Percentiles rank a stretch among this genome's conserved stretches.
These are phyloP conservation scores for Poicephalus gulielmi DNA, from an alignment of 2,113 vertebrate genomes.

Conservation along the genomic window DNA sequence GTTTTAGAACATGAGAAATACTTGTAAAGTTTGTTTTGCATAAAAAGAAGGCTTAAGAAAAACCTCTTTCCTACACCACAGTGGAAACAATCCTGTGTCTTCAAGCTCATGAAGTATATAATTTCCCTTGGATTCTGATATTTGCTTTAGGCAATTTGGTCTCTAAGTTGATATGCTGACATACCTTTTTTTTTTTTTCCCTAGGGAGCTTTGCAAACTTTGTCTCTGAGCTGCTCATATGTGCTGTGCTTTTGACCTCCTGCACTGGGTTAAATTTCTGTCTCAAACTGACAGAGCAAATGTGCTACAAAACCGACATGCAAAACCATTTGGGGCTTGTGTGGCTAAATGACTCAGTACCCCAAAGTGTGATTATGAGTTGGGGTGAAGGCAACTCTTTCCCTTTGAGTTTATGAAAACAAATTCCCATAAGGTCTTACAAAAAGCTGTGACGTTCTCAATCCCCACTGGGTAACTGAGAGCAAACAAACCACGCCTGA, in stretches of 20 bases:
- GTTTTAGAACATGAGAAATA: not conserved
- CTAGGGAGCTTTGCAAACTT: not conserved
- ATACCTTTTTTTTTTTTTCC: rapidly evolving
- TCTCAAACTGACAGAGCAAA: not conserved
- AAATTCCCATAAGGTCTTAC: not conserved
- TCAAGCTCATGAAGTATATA: not conserved
- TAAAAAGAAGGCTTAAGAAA: not conserved
- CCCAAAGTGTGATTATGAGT: not conserved
- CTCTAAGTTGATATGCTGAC: not conserved
- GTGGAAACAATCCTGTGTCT: not conserved
- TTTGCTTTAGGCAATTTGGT: not conserved
- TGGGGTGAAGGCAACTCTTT: not conserved
- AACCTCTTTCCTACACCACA: not conserved
- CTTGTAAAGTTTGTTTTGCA: not conserved
- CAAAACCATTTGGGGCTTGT: not conserved
- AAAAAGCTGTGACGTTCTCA: not conserved
- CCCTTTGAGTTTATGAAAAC: not conserved
- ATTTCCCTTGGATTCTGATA: not conserved
- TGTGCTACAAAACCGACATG: not conserved
- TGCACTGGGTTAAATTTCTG: not conserved
- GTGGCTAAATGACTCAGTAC: not conserved
- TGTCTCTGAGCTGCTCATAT: not conserved
- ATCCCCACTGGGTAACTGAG: not conserved
- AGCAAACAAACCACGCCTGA: not conserved
- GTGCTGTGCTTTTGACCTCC: slow-evolving; percentile 7